Conservation (phyloP, 2,797 vertebrate genomes). For the Salarias fasciatus region DNA sequence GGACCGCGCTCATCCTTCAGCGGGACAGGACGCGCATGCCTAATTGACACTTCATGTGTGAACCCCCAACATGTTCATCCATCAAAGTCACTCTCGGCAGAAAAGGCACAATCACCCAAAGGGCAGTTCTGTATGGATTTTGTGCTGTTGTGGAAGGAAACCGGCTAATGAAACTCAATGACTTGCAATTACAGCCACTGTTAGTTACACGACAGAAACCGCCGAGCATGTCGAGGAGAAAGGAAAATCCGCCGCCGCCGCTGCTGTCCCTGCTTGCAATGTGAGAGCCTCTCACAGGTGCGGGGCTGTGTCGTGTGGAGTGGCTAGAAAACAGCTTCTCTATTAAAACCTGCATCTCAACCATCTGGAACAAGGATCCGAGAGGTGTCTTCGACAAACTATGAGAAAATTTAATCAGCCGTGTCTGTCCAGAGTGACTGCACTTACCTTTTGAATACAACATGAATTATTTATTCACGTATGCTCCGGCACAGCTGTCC, state of each 20-base stretch:
- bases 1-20: conserved; percentile 10
- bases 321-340: conserved; percentile 34
- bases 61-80: conserved; percentile 61
- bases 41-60: conserved; percentile 42
- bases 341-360: conserved; percentile 25
- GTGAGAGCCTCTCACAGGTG: conserved; percentile 39
- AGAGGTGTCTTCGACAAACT: conserved; percentile 17
- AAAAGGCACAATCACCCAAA: conserved; percentile 51
- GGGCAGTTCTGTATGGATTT: conserved; percentile 68
- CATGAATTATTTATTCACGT: conserved; percentile 44
- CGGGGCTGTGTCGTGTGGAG: conserved; percentile 12
- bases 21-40: conserved; percentile 9
- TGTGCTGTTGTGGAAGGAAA: conserved; percentile 58
- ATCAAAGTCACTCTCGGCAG: conserved; percentile 53
- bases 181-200: conserved; percentile 67
- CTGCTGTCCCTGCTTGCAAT: conserved; percentile 17
- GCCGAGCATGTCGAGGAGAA: conserved; percentile 34
- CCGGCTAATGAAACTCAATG: conserved; percentile 71
- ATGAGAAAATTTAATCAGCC: conserved; percentile 36
- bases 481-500: conserved; percentile 1
- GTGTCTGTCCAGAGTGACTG: conserved; percentile 35
- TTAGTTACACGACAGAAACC: conserved; percentile 60
- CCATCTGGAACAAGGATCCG: conserved; percentile 28
- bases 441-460: conserved; percentile 39
- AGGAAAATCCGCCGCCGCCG: neutral